Base-by-base conservation (phyloP, 2,888 invertebrate genomes). In the Drosophila mimetica region DNA sequence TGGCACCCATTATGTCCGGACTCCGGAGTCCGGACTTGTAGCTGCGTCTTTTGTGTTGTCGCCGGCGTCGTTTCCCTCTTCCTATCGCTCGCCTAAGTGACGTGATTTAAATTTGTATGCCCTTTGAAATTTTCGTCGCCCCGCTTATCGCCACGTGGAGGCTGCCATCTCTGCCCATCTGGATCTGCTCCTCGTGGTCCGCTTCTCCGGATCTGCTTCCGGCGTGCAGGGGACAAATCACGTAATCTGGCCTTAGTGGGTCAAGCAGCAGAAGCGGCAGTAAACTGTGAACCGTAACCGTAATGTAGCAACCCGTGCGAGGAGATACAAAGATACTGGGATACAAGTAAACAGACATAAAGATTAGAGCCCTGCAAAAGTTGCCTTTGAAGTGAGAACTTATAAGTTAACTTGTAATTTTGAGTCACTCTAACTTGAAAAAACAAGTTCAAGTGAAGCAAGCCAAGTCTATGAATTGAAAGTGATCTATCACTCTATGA, bases 41-140 rank as follows among this genome's bases (percentile, higher is more conserved):
- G 60, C 42, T 64, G 50, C 58, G 61, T 59, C 69, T 74, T 85
- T 75, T 77, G 64, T 76, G 71, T 30, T 16, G 57, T 39, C 44
- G 25, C 30, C 14, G 42, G 44, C 44, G 3, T 16, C 22, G 14
- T 30, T 28, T 42, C 25, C n/a, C 52, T 39, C 52, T 39, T 20
- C 30, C 18, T 32, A 28, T 37, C 39, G 37, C 42, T 25, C 39
- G 36, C 54, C 65, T 75, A 83, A 86, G 78, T 77, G 84, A 77
- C 86, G 80, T 86, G 77, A 83, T 82, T 86, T 74, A 86, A 82
- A 82, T 75, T 82, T 83, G 54, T 67, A 86, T 80, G 80, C 71
- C 69, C 80, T 82, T 81, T 79, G 79, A 72, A 71, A 79, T 61
- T 61, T 64, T 71, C 52, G 66, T 42, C 59, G 60, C 32, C 22